Base-by-base conservation (phyloP, 2,797 vertebrate genomes). In the Myotis planiceps region DNA sequence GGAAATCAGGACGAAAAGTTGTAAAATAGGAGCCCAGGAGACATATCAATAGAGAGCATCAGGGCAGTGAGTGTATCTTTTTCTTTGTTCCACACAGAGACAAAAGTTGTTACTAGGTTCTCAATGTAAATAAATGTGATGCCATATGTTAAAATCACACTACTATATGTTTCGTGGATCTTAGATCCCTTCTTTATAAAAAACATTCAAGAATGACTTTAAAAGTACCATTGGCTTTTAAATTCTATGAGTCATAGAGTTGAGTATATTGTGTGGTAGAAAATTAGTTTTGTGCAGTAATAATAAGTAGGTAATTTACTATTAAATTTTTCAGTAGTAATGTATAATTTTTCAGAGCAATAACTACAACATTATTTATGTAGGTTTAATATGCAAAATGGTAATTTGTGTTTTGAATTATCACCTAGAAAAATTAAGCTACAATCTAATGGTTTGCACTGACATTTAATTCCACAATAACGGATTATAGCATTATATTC, bases 401-500 rank as follows among this genome's bases (percentile, higher is more conserved):
- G 53, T 90, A 93, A 90, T 94, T 93, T 83, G 65, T 96, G 66
- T 75, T 91, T 79, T 95, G 71, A 97, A 94, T 90, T 94, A 90
- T 95, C n/a, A 90, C 45, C 32, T 84, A 81, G 49, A 60, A 96
- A 95, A 91, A 96, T 88, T 95, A 93, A 88, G 29, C 78, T 92
- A 58, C 47, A 88, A 82, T 92, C 15, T 95, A 97, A 96, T 95
- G 51, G 55, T 81, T 92, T 92, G 75, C 34, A 89, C 55, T 93
- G 88, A 94, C 92, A 75, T 92, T 95, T 94, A 96, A 96, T 95
- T 95, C 34, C 75, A 88, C 18, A 84, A 74, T 92, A 95, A 97
- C 80, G 65, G 80, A 94, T 96, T 96, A 95, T 10, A 80, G 10
- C 78, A 55, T 92, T 95, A 94, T 72, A 88, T 90, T 47, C 14